Percentiles rank a stretch among this genome's conserved stretches.
Evolutionary conservation across 2,888 invertebrate species (phyloP).

Genomic region (Furcula furcula): DNA sequence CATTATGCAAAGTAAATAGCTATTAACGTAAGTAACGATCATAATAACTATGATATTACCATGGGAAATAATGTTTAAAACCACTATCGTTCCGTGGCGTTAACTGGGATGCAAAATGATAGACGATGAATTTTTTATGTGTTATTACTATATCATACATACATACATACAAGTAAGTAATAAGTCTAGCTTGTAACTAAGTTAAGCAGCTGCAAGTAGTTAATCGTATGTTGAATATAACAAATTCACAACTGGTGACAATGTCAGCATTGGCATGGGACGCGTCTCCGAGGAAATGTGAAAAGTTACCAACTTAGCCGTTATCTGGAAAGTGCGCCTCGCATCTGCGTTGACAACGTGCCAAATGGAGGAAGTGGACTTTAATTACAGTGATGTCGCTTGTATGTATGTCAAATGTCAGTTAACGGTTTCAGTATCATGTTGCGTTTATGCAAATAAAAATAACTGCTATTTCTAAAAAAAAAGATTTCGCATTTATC

Average conservation of each 20-base stretch:
- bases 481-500: no score
- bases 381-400: constrained; percentile 41
- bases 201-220: constrained; percentile 40
- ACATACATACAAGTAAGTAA: constrained; percentile 20
- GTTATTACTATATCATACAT: no score
- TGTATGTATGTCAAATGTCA: constrained; percentile 11
- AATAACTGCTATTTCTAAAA: no score
- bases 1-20: constrained; percentile 71
- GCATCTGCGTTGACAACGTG: constrained; percentile 69
- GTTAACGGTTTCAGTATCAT: constrained; percentile 1
- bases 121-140: no score
- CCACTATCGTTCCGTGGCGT: constrained; percentile 26
- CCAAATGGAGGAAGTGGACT: constrained; percentile 59
- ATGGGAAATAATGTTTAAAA: constrained; percentile 39
- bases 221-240: constrained; percentile 51
- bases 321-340: constrained; percentile 61
- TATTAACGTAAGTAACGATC: constrained; percentile 56
- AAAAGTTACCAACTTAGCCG: constrained; percentile 72
- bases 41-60: constrained; percentile 53
- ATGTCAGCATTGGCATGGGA: constrained; percentile 44
- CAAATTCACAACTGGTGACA: constrained; percentile 60
- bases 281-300: constrained; percentile 61
- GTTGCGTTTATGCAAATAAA: no score
- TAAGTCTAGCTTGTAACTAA: constrained; percentile 19
- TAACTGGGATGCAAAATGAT: constrained; percentile 24